Evolutionary conservation across 1,140 invertebrate genomes (phyloP).

Genomic region (Calephelis virginiensis): DNA sequence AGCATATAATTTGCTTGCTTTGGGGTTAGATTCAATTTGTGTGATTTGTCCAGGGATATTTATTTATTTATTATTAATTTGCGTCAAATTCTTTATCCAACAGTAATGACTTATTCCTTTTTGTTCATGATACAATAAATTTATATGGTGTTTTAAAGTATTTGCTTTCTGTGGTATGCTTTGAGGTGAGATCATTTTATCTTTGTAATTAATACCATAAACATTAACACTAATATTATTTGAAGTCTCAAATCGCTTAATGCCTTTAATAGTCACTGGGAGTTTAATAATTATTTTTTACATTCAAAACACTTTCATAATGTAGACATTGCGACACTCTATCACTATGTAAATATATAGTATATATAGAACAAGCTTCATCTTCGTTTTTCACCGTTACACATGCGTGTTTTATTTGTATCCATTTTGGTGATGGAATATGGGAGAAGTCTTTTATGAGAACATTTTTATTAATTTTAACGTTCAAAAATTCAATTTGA

Average conservation of each 20-base stretch:
- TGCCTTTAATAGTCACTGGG: constrained; percentile 12
- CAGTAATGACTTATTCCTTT: constrained; percentile 1
- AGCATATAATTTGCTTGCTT: too few species aligned
- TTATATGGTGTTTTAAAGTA: constrained; percentile 13
- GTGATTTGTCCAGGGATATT: too few species aligned
- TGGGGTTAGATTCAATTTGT: too few species aligned
- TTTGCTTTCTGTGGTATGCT: constrained; percentile 6
- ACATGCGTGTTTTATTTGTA: constrained; percentile 16
- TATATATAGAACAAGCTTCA: constrained; percentile 22
- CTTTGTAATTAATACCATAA: constrained; percentile 1
- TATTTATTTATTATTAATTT: too few species aligned
- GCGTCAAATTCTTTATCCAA: constrained; percentile 17
- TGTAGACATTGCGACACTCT: constrained; percentile 17
- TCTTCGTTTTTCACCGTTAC: constrained; percentile 24
- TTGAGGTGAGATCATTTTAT: constrained; percentile 2
- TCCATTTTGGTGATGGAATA: constrained; percentile 19
- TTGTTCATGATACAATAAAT: constrained; percentile 8
- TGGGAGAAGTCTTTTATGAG: constrained; percentile 6
- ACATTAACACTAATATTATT: constrained; percentile 13
- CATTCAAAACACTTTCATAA: constrained; percentile 31
- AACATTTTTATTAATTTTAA: constrained; percentile 21
- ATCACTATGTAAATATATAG: constrained; percentile 1
- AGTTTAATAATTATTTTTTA: constrained; percentile 12
- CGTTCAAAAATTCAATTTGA: constrained; percentile 17
- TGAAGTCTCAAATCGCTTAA: constrained; percentile 5